Percentiles rank a stretch among this genome's conserved stretches.
phyloP scores from a whole-genome alignment of 2,113 vertebrate genomes.

The Miniopterus natalensis region DNA sequence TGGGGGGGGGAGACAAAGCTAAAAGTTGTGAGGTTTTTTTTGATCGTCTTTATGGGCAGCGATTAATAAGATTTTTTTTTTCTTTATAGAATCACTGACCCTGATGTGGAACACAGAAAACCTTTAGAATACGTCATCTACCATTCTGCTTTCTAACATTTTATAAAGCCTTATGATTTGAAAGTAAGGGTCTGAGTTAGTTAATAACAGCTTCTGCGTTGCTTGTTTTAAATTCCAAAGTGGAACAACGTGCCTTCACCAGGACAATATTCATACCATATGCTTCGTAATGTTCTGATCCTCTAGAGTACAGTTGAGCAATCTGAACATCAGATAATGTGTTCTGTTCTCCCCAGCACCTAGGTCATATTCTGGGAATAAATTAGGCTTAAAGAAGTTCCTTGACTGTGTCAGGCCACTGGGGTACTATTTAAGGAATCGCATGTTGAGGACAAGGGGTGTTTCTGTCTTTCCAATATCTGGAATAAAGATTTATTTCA shows the following conservation, averaged over 20 bases:
- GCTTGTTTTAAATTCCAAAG: slow-evolving; percentile 78
- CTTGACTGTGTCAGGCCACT: slow-evolving; percentile 66
- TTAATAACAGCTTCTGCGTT: slow-evolving; percentile 56
- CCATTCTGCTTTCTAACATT: slow-evolving; percentile 12
- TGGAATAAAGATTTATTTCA: slow-evolving; percentile 73
- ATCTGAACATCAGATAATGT: slow-evolving; percentile 77
- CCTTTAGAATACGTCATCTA: not conserved
- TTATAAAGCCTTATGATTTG: slow-evolving; percentile 62
- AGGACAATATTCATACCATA: slow-evolving; percentile 77
- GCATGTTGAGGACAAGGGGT: slow-evolving; percentile 59
- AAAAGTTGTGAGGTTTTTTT: not conserved
- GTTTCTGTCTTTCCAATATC: slow-evolving; percentile 61
- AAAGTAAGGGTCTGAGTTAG: slow-evolving; percentile 15
- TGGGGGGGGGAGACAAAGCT: slow-evolving; percentile 47
- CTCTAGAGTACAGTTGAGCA: slow-evolving; percentile 64
- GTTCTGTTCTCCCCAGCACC: slow-evolving; percentile 66
- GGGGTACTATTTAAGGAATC: slow-evolving; percentile 69
- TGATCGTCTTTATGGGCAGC: not conserved
- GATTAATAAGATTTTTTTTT: slow-evolving; percentile 72
- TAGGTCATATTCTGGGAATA: slow-evolving; percentile 76
- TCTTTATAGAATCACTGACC: not conserved
- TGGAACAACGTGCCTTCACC: slow-evolving; percentile 64
- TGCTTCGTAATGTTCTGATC: slow-evolving; percentile 74
- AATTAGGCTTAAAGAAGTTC: slow-evolving; percentile 77
- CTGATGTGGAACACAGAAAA: not conserved